Percentiles rank a stretch among this genome's conserved stretches.
Evolutionary conservation across 2,888 invertebrate genomes (phyloP).

Genomic region (Drosophila emarginata): DNA sequence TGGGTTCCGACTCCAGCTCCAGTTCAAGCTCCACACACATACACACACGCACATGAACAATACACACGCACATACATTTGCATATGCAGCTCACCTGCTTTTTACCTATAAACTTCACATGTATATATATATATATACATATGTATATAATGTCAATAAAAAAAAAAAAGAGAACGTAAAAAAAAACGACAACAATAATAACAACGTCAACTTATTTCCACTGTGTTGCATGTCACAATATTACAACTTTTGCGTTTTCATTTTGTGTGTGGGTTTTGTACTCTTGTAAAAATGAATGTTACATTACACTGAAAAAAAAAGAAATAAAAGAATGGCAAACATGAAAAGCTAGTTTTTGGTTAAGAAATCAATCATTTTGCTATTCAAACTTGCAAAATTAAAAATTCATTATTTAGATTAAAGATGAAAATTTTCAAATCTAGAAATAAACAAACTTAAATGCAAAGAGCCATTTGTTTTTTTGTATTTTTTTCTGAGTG

Average conservation of each 20-base stretch:
- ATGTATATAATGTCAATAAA: slow-evolving; percentile 41
- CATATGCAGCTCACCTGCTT: slow-evolving; percentile 18
- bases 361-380: no score
- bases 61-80: slow-evolving; percentile 11
- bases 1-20: slow-evolving; percentile 36
- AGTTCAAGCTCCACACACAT: neutral
- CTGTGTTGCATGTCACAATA: slow-evolving; percentile 41
- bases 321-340: no score
- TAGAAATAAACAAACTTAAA: no score
- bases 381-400: no score
- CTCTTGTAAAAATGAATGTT: neutral
- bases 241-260: slow-evolving; percentile 18
- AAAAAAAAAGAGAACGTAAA: neutral
- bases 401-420: no score
- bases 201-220: slow-evolving; percentile 35
- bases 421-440: no score
- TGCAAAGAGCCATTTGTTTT: no score
- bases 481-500: no score
- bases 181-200: slow-evolving; percentile 17
- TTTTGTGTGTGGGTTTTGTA: neutral
- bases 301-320: neutral
- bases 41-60: no score
- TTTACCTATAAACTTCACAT: neutral
- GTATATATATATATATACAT: neutral
- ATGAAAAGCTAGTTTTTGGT: no score